Base-by-base conservation (phyloP, 2,797 vertebrate genomes). In the Sebastes wilsoni region DNA sequence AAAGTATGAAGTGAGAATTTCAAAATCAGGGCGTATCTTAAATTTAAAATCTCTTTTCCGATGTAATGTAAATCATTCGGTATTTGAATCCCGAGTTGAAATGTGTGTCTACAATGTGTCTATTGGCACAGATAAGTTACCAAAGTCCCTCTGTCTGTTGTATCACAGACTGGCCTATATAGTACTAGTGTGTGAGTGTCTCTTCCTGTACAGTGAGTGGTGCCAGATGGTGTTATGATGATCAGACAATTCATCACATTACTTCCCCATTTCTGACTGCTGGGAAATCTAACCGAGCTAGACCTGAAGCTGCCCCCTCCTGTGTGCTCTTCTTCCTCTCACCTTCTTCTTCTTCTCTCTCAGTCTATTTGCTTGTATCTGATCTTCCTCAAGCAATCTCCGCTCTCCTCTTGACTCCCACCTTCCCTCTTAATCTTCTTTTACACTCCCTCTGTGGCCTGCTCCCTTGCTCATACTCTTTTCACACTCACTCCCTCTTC, bases 181-280 rank as follows among this genome's bases (percentile, higher is more conserved):
- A 52, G 20, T 52, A 52, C 42, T 52, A 52, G 58, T 42, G 32
- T 30, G 36, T 72, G n/a, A 18, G 62, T 66, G 55, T 73, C 36
- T 79, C 55, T 79, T 70, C 55, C 30, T 62, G 75, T 81, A 64
- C 46, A 67, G 77, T 69, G 60, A 80, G 81, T 56, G 70, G 16
- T 75, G 70, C 75, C 91, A 93, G 89, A 89, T 87, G 89, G 86
- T 85, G 77, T 77, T 83, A 66, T 84, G 82, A 68, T 84, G 81
- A 88, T 87, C 80, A 69, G 80, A 71, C 83, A 86, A 56, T 84
- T 89, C 83, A 87, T 85, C 66, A 70, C 82, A 81, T 88, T 82
- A 87, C 89, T 91, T 91, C 81, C 79, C 75, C 58, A 61, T 79
- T 42, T 88, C 80, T 90, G 81, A 87, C 83, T 82, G 66, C 70